A percentile compares a stretch with the other conserved stretches of the same genome.
These are phyloP conservation scores for Metridium senile DNA, from an alignment of 92 coral and sea anemone genomes.

Conservation along the genomic window DNA sequence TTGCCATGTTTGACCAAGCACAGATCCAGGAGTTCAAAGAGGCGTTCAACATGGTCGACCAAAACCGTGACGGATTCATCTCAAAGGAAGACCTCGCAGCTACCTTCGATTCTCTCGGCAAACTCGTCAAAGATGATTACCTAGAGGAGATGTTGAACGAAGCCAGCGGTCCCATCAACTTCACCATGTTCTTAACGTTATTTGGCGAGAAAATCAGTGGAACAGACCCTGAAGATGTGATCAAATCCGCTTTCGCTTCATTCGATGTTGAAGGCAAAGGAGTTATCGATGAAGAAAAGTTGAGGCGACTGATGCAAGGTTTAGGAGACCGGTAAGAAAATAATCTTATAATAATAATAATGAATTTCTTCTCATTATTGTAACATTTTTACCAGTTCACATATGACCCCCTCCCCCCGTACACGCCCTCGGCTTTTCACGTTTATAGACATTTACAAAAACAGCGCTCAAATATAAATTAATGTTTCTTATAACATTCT, in stretches of 20 bases:
- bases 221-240: conserved; percentile 97
- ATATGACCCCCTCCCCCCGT: too few relatives aligned
- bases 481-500: too few relatives aligned
- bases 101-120: conserved; percentile 88
- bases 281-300: conserved; percentile 66
- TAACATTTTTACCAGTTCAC: not conserved
- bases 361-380: not conserved
- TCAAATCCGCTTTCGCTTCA: conserved; percentile 84
- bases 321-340: conserved; percentile 91
- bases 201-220: conserved; percentile 96
- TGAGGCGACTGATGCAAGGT: conserved; percentile 72
- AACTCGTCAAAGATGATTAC: conserved; percentile 68
- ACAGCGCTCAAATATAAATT: too few relatives aligned
- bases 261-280: conserved; percentile 83
- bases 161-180: conserved; percentile 92
- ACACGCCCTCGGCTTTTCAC: too few relatives aligned
- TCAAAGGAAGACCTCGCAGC: conserved; percentile 88
- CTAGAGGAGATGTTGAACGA: conserved; percentile 86
- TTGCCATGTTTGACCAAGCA: conserved; percentile 96
- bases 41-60: conserved; percentile 99
- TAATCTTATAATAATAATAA: not conserved
- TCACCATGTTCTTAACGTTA: conserved; percentile 94
- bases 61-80: conserved; percentile 96
- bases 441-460: too few relatives aligned
- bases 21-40: conserved; percentile 99